Base-by-base conservation (phyloP, 2,888 invertebrate species). In the Anthrax anthrax region DNA sequence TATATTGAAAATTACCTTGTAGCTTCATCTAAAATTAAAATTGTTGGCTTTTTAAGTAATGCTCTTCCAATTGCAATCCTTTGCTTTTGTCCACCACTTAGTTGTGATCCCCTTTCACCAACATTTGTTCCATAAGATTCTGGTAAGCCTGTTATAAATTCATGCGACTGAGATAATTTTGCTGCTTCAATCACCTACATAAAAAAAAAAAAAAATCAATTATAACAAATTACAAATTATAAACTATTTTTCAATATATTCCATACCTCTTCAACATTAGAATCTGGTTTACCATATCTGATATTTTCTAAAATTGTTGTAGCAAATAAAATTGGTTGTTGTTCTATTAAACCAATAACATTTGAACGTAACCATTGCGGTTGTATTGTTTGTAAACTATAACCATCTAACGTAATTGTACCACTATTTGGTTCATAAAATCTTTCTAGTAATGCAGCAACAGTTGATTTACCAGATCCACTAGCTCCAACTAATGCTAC, bases 11-110 rank as follows among this genome's bases (percentile, higher is more conserved):
- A 42, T 29, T 29, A 86, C 88, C 88, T 88, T 2, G 96, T 96
- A 14, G 96, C 95, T 70, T 96, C 96, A 64, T 96, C 96, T 48
- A 96, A 66, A 59, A 92, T 81, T 42, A 96, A 72, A 47, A 92
- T 75, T 3, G 83, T 78, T 0, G 96, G 95, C 62, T 90, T 80
- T 65, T 95, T 96, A 1, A 97, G 69, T 38, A 96, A 73, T 0
- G 96, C 96, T 47, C 96, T 70, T 0, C 96, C 96, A 51, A 97
- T 95, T 1, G 95, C 95, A 51, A 96, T 84, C 53, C 96, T 72
- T 63, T 96, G 95, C 55, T 92, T 87, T 67, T 95, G 95, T 0
- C 96, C 96, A 1, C 96, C 95, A 41, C 91, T 91, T 36, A 96
- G 74, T n/a, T 92, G 82, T 44, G 82, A 78, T 1, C 94, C 94